These are phyloP conservation scores for Abramis brama DNA, from an alignment of 2,113 vertebrate species.

Conservation along the genomic window DNA sequence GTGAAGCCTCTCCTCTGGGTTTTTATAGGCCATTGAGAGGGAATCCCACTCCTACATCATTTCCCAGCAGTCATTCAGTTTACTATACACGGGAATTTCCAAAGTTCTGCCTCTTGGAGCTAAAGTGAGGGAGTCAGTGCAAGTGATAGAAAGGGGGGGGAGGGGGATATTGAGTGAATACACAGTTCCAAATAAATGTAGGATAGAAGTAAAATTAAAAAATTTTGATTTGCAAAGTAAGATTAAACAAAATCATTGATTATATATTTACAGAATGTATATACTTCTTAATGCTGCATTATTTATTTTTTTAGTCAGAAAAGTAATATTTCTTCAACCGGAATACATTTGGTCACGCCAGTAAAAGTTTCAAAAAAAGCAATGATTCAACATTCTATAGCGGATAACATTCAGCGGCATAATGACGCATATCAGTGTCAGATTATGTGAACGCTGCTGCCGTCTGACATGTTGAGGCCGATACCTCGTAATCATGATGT, in stretches of 20 bases:
- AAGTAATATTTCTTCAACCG: too few species aligned
- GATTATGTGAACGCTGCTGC: neutral
- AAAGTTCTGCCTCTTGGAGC: slow-evolving; percentile 3
- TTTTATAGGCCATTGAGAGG: slow-evolving; percentile 58
- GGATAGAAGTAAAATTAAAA: neutral
- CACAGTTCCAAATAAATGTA: neutral
- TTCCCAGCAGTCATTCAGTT: slow-evolving; percentile 66
- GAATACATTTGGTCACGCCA: neutral
- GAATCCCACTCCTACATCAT: slow-evolving; percentile 52
- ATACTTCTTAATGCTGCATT: neutral
- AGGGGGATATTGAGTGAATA: neutral
- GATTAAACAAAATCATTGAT: neutral
- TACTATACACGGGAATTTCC: slow-evolving; percentile 65
- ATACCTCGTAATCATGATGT: neutral
- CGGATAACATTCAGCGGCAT: neutral
- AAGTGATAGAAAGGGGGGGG: neutral
- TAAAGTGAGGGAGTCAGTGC: neutral
- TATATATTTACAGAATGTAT: neutral
- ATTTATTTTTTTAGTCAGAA: neutral
- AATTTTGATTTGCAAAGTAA: neutral
- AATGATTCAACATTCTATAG: neutral
- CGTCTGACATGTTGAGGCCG: neutral
- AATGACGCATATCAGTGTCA: neutral
- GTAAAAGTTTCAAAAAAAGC: neutral
- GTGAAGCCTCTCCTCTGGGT: slow-evolving; percentile 54